These are phyloP conservation scores for Eupithecia tripunctaria DNA, from an alignment of 2,888 invertebrate species.

Conservation along the genomic window DNA sequence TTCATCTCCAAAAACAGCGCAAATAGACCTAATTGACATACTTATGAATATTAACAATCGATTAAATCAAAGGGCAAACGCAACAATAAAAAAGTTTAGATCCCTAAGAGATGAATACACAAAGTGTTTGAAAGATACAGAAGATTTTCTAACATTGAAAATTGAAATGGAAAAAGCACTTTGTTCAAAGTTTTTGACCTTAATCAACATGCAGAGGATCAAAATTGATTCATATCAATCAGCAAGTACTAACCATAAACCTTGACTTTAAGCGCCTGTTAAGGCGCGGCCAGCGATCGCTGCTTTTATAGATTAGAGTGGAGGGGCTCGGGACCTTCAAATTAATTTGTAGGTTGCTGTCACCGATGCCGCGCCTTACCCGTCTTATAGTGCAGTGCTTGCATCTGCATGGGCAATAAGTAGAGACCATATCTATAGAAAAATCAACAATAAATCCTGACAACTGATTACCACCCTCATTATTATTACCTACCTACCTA, in stretches of 20 bases:
- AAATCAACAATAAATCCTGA: neutral
- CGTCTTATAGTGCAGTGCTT: neutral
- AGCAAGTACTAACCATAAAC: neutral
- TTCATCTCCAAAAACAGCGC: conserved; percentile 47
- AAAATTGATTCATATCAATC: conserved; percentile 24
- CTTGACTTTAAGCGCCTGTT: neutral
- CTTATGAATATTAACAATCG: conserved; percentile 61
- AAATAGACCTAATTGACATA: conserved; percentile 64
- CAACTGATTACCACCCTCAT: neutral
- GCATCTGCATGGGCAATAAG: neutral
- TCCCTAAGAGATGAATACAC: conserved; percentile 60
- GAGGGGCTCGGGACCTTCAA: neutral
- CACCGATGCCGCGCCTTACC: neutral
- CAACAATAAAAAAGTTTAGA: conserved; percentile 51
- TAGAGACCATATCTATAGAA: neutral
- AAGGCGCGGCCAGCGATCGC: too few relatives aligned
- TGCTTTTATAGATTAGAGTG: neutral
- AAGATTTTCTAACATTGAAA: conserved; percentile 71
- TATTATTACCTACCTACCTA: too few relatives aligned
- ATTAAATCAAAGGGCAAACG: conserved; percentile 55
- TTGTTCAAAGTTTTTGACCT: conserved; percentile 63
- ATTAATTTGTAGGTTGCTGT: neutral
- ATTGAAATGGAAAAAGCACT: conserved; percentile 70
- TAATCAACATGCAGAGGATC: conserved; percentile 55
- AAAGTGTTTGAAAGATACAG: conserved; percentile 66